Evolutionary conservation across 1,140 invertebrate species (phyloP).

Genomic region (Heliconius eleuchia): DNA sequence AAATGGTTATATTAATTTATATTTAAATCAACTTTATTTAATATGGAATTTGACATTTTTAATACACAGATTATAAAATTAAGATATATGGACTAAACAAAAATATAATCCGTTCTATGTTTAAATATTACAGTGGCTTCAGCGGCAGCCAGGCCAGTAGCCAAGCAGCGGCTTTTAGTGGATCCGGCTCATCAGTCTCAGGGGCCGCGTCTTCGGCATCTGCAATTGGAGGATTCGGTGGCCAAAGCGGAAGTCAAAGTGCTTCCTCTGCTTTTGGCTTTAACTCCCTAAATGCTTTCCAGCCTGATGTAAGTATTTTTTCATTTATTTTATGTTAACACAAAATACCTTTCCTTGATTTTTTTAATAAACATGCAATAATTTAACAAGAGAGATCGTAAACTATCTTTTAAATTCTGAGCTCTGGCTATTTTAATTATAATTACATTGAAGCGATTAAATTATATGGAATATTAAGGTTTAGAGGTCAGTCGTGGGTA

Average conservation of each 20-base stretch:
- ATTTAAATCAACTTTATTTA: too few species aligned
- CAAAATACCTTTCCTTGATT: background rate
- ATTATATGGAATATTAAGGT: too few species aligned
- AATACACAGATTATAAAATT: too few species aligned
- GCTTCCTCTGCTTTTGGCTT: constrained; percentile 70
- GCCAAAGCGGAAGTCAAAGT: constrained; percentile 56
- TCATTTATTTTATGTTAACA: background rate
- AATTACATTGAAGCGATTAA: too few species aligned
- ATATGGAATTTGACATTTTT: too few species aligned
- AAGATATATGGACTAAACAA: too few species aligned
- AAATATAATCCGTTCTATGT: background rate
- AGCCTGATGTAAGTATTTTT: constrained; percentile 53
- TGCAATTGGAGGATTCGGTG: constrained; percentile 50
- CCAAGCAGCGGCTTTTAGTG: constrained; percentile 67
- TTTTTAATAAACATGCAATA: too few species aligned
- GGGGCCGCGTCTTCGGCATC: constrained; percentile 62
- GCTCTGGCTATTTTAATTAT: too few species aligned
- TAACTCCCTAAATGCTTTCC: constrained; percentile 62
- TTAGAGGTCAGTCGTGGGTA: too few species aligned
- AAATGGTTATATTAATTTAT: too few species aligned
- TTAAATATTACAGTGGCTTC: constrained; percentile 51
- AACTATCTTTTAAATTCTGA: too few species aligned
- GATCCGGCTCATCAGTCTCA: constrained; percentile 49
- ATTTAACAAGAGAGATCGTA: too few species aligned
- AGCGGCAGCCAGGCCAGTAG: constrained; percentile 71